These are phyloP conservation scores for Ceratina japonica DNA, from an alignment of 1,140 invertebrate species.

Conservation along the genomic window DNA sequence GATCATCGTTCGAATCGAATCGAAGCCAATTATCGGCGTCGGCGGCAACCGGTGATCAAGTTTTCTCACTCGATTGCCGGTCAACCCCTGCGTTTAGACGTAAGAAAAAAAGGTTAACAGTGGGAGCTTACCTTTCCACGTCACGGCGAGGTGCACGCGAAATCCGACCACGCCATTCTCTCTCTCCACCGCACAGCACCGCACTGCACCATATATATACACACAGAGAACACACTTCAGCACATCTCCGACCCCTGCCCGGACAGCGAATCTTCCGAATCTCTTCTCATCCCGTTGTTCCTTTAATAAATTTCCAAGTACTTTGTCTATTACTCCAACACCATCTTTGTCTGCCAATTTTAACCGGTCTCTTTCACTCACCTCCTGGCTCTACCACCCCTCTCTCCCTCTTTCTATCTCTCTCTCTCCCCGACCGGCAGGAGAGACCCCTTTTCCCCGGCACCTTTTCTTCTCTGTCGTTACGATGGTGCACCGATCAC, in stretches of 20 bases:
- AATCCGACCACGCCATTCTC: slow-evolving; percentile 66
- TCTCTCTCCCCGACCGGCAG: slow-evolving; percentile 52
- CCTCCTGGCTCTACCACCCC: slow-evolving; percentile 5
- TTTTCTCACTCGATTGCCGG: slow-evolving; percentile 11
- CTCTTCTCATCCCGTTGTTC: slow-evolving; percentile 39
- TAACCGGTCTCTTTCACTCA: slow-evolving; percentile 34
- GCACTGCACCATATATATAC: slow-evolving; percentile 67
- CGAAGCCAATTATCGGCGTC: slow-evolving; percentile 24
- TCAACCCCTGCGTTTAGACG: too few species aligned
- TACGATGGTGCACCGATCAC: slow-evolving; percentile 18
- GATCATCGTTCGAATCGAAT: slow-evolving; percentile 31
- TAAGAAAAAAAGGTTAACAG: background rate
- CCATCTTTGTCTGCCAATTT: slow-evolving; percentile 18
- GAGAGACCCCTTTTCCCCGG: slow-evolving; percentile 59
- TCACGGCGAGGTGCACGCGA: slow-evolving; percentile 62
- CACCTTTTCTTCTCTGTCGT: slow-evolving; percentile 51
- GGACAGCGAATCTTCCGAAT: slow-evolving; percentile 15
- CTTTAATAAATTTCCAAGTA: too few species aligned
- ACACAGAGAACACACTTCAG: slow-evolving; percentile 59
- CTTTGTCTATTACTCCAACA: slow-evolving; percentile 19
- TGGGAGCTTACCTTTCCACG: slow-evolving; percentile 60
- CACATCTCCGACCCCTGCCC: slow-evolving; percentile 52
- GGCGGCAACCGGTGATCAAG: slow-evolving; percentile 9
- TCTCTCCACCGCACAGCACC: slow-evolving; percentile 61
- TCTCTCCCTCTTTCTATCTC: slow-evolving; percentile 39